Conservation (phyloP, 2,888 invertebrate species). For the Rambutsinella grinnellia region DNA sequence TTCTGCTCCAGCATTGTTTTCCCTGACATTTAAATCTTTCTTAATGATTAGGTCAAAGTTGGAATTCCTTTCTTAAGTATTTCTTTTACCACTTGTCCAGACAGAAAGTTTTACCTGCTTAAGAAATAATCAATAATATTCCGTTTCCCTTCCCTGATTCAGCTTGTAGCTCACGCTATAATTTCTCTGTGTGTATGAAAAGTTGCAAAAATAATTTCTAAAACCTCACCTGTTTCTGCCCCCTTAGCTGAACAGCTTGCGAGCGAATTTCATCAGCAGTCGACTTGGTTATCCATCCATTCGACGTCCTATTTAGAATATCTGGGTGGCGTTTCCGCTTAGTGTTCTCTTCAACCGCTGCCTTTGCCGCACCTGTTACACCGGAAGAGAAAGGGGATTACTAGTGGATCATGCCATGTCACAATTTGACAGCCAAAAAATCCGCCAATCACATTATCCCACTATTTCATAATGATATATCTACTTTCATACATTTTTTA, state of each 20-base stretch:
- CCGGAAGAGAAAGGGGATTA: neutral
- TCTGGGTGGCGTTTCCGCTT: slow-evolving; percentile 90
- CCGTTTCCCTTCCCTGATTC: no score
- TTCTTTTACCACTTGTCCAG: no score
- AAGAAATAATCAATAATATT: no score
- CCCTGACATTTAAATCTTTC: no score
- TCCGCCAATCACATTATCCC: neutral
- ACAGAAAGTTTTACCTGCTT: no score
- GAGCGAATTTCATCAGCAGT: slow-evolving; percentile 58
- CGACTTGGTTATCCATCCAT: slow-evolving; percentile 62
- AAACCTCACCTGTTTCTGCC: slow-evolving; percentile 42
- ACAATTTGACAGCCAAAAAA: neutral
- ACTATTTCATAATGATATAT: neutral
- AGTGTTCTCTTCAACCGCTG: slow-evolving; percentile 38
- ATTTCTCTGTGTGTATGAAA: no score
- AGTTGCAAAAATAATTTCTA: no score
- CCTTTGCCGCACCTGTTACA: slow-evolving; percentile 41
- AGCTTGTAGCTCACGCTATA: no score
- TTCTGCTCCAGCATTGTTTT: no score
- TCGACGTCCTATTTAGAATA: slow-evolving; percentile 82
- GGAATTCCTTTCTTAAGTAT: no score
- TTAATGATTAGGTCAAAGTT: no score
- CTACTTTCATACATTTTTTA: no score
- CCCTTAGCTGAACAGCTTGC: slow-evolving; percentile 43
- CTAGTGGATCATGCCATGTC: neutral